Evolutionary conservation across 2,797 vertebrate genomes (phyloP), one percentile per base, ranked within the genome.

Genomic region (Gymnodraco acuticeps): DNA sequence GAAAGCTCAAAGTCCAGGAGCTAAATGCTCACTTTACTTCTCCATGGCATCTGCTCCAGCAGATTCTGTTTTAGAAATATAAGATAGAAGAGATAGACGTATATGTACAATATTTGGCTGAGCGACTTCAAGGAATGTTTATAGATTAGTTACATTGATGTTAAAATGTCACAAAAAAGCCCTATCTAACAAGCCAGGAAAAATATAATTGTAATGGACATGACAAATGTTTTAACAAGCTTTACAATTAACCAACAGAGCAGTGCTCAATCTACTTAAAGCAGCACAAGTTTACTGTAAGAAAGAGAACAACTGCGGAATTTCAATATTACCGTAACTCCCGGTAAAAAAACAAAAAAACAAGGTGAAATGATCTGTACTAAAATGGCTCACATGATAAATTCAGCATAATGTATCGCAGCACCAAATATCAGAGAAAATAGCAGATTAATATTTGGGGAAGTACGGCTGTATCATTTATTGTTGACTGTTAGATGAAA

Each of bases 121-220:
- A 52, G 20, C 27, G 27, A 33, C 64, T 60, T 73, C 3, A 51
- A 75, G 23, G 41, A 42, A 45, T 80, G 65, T 78, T 84, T 72
- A 87, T 80, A 84, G 53, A 41, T 77, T 64, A 55, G 53, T 15
- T 33, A 72, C 63, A 50, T 14, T 48, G 19, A 64, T 3, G 20
- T 53, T 6, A 64, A 65, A 51, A 71, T 42, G 48, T 63, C 65
- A 59, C 54, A 70, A 65, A 56, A 38, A 67, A 70, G 19, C 53
- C 50, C 3, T 27, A 31, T 27, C 10, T 10, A 56, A 60, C 19
- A 65, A 13, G 27, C 17, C 31, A 45, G 54, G 43, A 38, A 2
- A 77, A 50, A 70, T 19, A n/a, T 14, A 20, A 51, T 23, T 47
- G 20, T 41, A 14, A 43, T 17, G 23, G 43, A 1, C 6, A 42